Conservation (phyloP, 1,140 invertebrate species). For the Zaprionus nigranus region DNA sequence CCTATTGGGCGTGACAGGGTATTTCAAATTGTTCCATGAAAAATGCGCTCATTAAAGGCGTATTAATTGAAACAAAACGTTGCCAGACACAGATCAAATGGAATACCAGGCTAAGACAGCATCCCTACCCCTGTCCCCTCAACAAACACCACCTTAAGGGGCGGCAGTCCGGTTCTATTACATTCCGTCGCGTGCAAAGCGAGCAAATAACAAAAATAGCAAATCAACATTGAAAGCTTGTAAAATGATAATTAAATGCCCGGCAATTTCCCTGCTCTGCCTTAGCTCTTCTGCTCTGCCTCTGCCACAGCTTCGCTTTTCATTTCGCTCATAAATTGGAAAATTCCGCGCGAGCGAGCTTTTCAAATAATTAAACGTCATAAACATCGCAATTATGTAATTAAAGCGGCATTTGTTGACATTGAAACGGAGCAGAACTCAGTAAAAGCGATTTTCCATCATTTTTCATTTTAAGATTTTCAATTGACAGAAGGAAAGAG, state of each 20-base stretch:
- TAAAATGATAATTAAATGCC: conserved; percentile 54
- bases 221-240: conserved; percentile 46
- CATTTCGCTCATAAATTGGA: conserved; percentile 29
- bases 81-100: conserved; percentile 24
- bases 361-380: conserved; percentile 35
- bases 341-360: conserved; percentile 25
- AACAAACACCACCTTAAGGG: neutral
- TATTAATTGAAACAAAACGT: conserved; percentile 50
- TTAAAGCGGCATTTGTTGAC: conserved; percentile 25
- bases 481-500: neutral
- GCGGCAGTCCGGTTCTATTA: conserved; percentile 10
- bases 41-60: conserved; percentile 42
- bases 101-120: conserved; percentile 1
- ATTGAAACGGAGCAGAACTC: conserved; percentile 11
- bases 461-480: neutral
- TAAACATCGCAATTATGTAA: conserved; percentile 39
- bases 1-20: neutral
- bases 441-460: conserved; percentile 2
- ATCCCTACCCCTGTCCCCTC: neutral
- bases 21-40: neutral
- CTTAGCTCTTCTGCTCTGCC: neutral
- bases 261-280: conserved; percentile 17
- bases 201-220: conserved; percentile 46
- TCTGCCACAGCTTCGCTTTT: neutral
- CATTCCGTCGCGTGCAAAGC: conserved; percentile 10